A percentile compares a stretch with the other conserved stretches of the same genome.
Conservation (phyloP, 2,888 invertebrate species). For the Leucania comma region DNA sequence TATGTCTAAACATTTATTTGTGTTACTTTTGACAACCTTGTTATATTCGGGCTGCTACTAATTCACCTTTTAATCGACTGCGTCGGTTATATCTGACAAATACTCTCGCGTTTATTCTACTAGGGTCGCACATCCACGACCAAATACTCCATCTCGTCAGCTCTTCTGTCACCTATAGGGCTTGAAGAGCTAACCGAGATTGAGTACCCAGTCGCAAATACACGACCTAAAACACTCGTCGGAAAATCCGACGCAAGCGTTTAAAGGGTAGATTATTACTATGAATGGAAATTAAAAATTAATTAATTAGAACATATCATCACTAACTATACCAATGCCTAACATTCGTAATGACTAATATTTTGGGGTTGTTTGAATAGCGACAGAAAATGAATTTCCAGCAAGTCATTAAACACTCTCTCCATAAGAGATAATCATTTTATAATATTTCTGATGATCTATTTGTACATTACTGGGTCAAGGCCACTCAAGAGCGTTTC, state of each 20-base stretch:
- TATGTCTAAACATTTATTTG: constrained; percentile 37
- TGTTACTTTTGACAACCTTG: constrained; percentile 59
- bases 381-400: neutral
- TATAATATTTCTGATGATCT: neutral
- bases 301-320: neutral
- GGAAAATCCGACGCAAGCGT: no score
- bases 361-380: neutral
- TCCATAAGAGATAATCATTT: neutral
- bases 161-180: no score
- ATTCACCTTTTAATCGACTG: neutral
- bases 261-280: neutral
- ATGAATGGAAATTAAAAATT: neutral
- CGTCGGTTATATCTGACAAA: no score
- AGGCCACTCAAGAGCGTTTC: no score
- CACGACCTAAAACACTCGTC: no score
- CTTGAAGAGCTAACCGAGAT: no score
- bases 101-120: no score
- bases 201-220: no score
- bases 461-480: no score
- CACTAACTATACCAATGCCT: neutral
- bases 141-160: no score
- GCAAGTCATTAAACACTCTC: neutral
- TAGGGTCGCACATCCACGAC: no score
- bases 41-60: constrained; percentile 16
- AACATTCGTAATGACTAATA: neutral